These are phyloP conservation scores for Otus sunia DNA, from an alignment of 2,113 vertebrate species.

Conservation along the genomic window DNA sequence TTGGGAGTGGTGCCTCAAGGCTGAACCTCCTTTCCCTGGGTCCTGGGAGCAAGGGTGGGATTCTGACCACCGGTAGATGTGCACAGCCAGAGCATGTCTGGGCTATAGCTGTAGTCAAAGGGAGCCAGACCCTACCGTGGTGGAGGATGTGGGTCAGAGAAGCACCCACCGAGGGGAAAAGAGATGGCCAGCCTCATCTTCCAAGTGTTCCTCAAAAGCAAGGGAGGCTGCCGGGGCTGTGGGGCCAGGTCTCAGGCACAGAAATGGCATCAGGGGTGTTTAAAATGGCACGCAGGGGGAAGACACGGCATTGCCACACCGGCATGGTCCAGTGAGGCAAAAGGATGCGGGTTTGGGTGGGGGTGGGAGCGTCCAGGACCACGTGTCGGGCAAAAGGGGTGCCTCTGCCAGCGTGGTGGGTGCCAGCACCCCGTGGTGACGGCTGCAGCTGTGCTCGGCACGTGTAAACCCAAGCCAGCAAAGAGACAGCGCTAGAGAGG, in stretches of 20 bases:
- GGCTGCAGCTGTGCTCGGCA: fast-evolving
- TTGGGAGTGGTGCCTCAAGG: background rate
- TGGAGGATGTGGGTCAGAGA: background rate
- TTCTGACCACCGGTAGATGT: fast-evolving
- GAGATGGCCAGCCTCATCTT: background rate
- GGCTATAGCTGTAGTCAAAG: background rate
- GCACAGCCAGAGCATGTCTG: background rate
- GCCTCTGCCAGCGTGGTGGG: background rate
- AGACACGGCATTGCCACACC: background rate
- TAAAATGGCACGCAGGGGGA: background rate
- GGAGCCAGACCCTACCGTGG: fast-evolving
- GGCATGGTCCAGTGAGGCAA: background rate
- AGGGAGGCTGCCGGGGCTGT: background rate
- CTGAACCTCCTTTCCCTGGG: background rate
- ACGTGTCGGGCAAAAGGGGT: fast-evolving
- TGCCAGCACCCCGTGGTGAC: background rate
- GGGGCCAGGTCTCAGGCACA: background rate
- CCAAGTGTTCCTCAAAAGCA: background rate
- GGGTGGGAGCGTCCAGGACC: no score
- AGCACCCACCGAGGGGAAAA: background rate
- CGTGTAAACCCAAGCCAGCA: background rate
- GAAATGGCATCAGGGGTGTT: background rate
- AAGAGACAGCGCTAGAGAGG: background rate
- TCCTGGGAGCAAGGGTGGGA: background rate
- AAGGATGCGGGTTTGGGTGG: background rate